phyloP scores from a whole-genome alignment of 2,888 invertebrate species.

The Yponomeuta sedellus region DNA sequence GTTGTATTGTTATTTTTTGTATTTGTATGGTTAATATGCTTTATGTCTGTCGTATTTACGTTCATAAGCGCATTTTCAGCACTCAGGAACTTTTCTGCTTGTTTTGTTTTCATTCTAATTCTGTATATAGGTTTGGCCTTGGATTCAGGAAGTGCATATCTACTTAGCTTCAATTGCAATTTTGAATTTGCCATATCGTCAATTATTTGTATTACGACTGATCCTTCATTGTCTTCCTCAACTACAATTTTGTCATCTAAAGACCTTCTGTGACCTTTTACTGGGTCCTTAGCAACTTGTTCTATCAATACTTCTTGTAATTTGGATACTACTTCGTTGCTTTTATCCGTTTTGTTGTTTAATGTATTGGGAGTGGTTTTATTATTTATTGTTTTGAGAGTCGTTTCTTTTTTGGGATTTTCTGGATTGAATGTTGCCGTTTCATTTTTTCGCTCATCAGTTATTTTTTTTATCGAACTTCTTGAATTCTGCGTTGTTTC shows the following conservation, averaged over 20 bases:
- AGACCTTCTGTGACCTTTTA: constrained; percentile 38
- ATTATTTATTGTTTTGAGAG: not conserved
- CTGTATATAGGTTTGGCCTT: not conserved
- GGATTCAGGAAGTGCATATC: not conserved
- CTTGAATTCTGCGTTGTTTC: too few species aligned
- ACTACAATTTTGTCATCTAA: constrained; percentile 22
- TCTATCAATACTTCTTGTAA: not conserved
- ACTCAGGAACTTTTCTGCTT: not conserved
- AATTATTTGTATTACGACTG: constrained; percentile 39
- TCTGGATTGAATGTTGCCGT: too few species aligned
- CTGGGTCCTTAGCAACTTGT: constrained; percentile 6
- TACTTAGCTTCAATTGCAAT: constrained; percentile 41
- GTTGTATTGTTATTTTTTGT: too few species aligned
- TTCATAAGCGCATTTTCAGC: not conserved
- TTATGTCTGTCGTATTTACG: not conserved
- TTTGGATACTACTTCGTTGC: not conserved
- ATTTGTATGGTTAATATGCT: not conserved
- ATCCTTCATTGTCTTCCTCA: constrained; percentile 21
- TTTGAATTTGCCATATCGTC: constrained; percentile 32
- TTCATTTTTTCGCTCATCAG: too few species aligned
- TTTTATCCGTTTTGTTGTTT: not conserved
- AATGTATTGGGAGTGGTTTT: not conserved
- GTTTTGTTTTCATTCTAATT: not conserved
- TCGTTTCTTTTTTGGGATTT: not conserved
- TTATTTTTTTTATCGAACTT: too few species aligned